Conservation (phyloP, 2,797 vertebrate species). For the Atherinosoma microstoma region DNA sequence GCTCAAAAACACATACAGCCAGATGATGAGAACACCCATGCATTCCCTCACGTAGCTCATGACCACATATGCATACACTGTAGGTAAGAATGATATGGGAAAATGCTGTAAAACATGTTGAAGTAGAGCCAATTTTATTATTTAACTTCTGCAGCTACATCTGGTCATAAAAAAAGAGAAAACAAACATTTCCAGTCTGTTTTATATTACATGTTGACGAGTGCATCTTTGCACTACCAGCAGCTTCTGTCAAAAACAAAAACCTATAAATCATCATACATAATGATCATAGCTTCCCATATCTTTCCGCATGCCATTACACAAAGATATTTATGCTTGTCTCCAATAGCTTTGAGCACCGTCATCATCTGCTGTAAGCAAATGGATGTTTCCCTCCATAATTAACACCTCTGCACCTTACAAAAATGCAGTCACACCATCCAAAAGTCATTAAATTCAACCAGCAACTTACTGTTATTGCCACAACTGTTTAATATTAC, state of each 20-base stretch:
- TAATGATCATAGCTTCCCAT: slow-evolving; percentile 9
- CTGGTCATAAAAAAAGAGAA: slow-evolving; percentile 3
- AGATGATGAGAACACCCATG: slow-evolving; percentile 28
- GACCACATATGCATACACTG: slow-evolving; percentile 12
- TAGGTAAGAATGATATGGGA: not conserved
- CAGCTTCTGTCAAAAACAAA: slow-evolving; percentile 51
- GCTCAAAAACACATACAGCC: slow-evolving; percentile 28
- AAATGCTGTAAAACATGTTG: slow-evolving; percentile 1
- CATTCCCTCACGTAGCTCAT: slow-evolving; percentile 48
- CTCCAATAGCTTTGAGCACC: slow-evolving; percentile 55
- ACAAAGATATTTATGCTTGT: slow-evolving; percentile 54
- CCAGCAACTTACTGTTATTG: slow-evolving; percentile 51
- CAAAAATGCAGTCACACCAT: slow-evolving; percentile 57
- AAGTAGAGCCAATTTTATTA: slow-evolving; percentile 5
- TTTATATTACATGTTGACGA: slow-evolving; percentile 15
- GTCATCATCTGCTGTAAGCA: slow-evolving; percentile 49
- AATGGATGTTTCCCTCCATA: slow-evolving; percentile 59
- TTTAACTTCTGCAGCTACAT: slow-evolving; percentile 12
- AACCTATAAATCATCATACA: slow-evolving; percentile 44
- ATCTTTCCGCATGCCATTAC: slow-evolving; percentile 59
- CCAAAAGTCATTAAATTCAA: slow-evolving; percentile 71
- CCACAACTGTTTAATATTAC: slow-evolving; percentile 51
- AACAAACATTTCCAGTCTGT: not conserved
- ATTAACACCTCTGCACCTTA: slow-evolving; percentile 60
- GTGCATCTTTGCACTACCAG: slow-evolving; percentile 25